phyloP scores from a whole-genome alignment of 2,113 vertebrate genomes.

The Stercorarius parasiticus region DNA sequence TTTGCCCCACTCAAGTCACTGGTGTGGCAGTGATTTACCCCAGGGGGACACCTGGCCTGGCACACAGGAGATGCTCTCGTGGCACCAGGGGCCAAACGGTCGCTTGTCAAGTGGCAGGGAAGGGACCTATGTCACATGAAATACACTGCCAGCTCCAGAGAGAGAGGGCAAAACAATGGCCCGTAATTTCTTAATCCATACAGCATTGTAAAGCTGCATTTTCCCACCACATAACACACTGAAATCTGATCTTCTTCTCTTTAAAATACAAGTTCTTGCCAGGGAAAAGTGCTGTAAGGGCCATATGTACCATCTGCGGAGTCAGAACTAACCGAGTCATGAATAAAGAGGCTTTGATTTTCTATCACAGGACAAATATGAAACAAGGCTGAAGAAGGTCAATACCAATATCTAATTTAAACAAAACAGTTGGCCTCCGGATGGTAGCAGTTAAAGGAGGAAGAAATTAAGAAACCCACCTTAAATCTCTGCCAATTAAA shows the following conservation, averaged over 20 bases:
- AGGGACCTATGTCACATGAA: neutral
- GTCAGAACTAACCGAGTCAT: neutral
- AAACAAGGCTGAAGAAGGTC: neutral
- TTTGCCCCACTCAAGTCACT: accelerated
- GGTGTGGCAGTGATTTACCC: neutral
- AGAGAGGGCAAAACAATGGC: neutral
- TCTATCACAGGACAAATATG: neutral
- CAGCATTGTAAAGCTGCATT: neutral
- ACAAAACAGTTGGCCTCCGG: constrained; percentile 22
- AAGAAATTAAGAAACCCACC: neutral
- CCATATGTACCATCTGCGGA: neutral
- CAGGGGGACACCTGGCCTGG: accelerated
- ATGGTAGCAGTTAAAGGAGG: constrained; percentile 50
- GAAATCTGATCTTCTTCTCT: constrained; percentile 32
- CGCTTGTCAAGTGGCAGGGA: neutral
- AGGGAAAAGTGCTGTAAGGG: neutral
- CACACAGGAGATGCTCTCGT: neutral
- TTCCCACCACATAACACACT: constrained; percentile 1
- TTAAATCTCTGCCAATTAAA: neutral
- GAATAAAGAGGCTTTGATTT: neutral
- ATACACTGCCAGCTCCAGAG: neutral
- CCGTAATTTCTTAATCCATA: neutral
- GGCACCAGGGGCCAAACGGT: too few species aligned
- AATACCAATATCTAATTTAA: neutral
- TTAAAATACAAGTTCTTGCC: constrained; percentile 3